A percentile compares a stretch with the other conserved stretches of the same genome.
Evolutionary conservation across 2,797 vertebrate genomes (phyloP).

Genomic region (Dipus sagitta): DNA sequence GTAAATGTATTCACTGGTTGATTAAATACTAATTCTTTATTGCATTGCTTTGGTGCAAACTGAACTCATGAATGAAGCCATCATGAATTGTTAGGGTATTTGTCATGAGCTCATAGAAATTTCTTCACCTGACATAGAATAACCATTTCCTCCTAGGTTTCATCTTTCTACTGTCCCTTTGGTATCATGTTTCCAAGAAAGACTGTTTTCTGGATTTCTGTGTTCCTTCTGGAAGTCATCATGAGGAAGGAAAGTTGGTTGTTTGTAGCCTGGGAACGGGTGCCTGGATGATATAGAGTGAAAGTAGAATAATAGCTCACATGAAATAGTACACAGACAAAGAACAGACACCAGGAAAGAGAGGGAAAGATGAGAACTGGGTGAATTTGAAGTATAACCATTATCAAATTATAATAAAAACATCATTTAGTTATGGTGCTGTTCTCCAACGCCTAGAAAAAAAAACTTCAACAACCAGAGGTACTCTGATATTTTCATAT

Average conservation of each 20-base stretch:
- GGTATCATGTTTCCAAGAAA: conserved; percentile 46
- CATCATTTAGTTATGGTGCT: not conserved
- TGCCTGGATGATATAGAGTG: conserved; percentile 1
- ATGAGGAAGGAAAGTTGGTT: conserved; percentile 13
- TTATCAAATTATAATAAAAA: not conserved
- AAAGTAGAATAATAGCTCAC: not conserved
- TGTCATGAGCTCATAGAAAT: not conserved
- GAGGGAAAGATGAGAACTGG: not conserved
- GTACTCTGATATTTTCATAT: not conserved
- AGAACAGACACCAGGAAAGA: conserved; percentile 20
- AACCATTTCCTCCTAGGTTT: conserved; percentile 35
- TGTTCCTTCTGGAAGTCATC: conserved; percentile 69
- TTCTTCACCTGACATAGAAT: conserved; percentile 21
- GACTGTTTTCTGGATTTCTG: conserved; percentile 32
- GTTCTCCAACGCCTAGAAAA: conserved; percentile 31
- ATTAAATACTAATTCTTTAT: conserved; percentile 17
- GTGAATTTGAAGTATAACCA: not conserved
- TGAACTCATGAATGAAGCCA: conserved; percentile 7
- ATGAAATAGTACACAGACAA: conserved; percentile 51
- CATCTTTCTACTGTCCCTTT: conserved; percentile 10
- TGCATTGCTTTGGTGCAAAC: not conserved
- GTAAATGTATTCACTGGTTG: not conserved
- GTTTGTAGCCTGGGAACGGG: conserved; percentile 30
- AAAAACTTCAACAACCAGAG: not conserved
- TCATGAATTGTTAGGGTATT: not conserved